phyloP scores from a whole-genome alignment of 2,797 vertebrate species.

The Spinibarbus caldwelli region DNA sequence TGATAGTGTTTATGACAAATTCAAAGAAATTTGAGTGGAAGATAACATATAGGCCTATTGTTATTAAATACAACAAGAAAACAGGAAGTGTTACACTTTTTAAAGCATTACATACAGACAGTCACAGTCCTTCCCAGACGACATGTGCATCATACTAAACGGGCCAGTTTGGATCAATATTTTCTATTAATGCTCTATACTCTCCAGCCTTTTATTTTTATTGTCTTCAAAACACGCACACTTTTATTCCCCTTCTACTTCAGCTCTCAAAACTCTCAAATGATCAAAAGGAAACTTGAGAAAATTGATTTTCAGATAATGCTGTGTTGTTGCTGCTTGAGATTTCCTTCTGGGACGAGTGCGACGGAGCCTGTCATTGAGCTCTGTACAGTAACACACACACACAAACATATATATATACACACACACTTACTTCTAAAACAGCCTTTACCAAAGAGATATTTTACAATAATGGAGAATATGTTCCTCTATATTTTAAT shows the following conservation, averaged over 20 bases:
- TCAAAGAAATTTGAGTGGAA: background rate
- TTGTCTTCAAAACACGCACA: slow-evolving; percentile 36
- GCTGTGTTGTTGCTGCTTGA: slow-evolving; percentile 44
- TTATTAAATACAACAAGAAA: background rate
- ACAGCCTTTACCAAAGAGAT: slow-evolving; percentile 19
- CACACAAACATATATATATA: slow-evolving; percentile 39
- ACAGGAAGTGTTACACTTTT: background rate
- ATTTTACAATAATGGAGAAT: slow-evolving; percentile 30
- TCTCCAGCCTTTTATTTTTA: slow-evolving; percentile 54
- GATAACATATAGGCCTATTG: background rate
- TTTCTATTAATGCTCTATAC: slow-evolving; percentile 51
- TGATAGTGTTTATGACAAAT: background rate
- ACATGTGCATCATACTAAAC: slow-evolving; percentile 30
- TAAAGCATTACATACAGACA: slow-evolving; percentile 1
- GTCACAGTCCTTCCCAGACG: background rate
- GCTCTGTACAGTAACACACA: slow-evolving; percentile 13
- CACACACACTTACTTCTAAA: slow-evolving; percentile 10
- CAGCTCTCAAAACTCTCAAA: slow-evolving; percentile 25
- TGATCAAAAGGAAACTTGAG: slow-evolving; percentile 44
- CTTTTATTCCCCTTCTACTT: background rate
- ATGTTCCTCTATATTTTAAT: slow-evolving; percentile 19
- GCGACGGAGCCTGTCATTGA: slow-evolving; percentile 37
- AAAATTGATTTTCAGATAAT: slow-evolving; percentile 56
- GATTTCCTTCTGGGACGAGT: slow-evolving; percentile 44
- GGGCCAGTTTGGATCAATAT: slow-evolving; percentile 50